Percentiles rank a stretch among this genome's conserved stretches.
Conservation (phyloP, 64 coral and sea anemone genomes). For the Pachyseris speciosa region DNA sequence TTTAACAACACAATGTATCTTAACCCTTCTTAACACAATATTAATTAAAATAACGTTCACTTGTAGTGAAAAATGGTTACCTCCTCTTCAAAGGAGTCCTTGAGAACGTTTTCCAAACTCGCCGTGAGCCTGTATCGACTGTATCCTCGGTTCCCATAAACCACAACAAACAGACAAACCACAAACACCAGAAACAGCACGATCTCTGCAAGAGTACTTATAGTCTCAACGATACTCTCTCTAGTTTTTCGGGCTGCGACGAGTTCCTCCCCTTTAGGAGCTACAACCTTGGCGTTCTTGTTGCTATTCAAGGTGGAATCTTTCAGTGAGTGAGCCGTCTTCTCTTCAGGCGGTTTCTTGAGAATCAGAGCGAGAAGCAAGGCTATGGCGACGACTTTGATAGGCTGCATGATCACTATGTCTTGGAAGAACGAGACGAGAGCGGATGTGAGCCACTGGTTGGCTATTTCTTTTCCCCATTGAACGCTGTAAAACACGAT, state of each 20-base stretch:
- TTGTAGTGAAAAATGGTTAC: conserved; percentile 14
- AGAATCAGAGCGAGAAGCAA: conserved; percentile 81
- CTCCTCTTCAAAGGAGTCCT: conserved; percentile 75
- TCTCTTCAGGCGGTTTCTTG: conserved; percentile 85
- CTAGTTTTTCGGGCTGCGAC: conserved; percentile 49
- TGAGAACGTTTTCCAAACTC: conserved; percentile 67
- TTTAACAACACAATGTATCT: no score
- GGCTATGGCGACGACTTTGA: conserved; percentile 74
- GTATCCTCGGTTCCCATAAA: conserved; percentile 79
- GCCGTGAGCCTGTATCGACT: conserved; percentile 80
- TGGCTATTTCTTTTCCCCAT: conserved; percentile 83
- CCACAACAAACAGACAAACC: conserved; percentile 76
- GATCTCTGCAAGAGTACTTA: conserved; percentile 66
- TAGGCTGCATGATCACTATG: conserved; percentile 80
- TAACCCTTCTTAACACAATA: no score
- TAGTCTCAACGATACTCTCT: conserved; percentile 64
- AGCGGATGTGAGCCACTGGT: conserved; percentile 88
- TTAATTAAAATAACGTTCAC: not conserved
- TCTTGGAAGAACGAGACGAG: conserved; percentile 85
- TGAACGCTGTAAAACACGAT: conserved; percentile 83
- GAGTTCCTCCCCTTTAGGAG: conserved; percentile 74
- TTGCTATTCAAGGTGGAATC: conserved; percentile 61
- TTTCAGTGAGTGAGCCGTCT: conserved; percentile 44
- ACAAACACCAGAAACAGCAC: conserved; percentile 69
- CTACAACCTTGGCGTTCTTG: conserved; percentile 50